Evolutionary conservation across 2,888 invertebrate genomes (phyloP), one percentile per base, ranked within the genome.

Genomic region (Rhopalosiphum nymphaeae): DNA sequence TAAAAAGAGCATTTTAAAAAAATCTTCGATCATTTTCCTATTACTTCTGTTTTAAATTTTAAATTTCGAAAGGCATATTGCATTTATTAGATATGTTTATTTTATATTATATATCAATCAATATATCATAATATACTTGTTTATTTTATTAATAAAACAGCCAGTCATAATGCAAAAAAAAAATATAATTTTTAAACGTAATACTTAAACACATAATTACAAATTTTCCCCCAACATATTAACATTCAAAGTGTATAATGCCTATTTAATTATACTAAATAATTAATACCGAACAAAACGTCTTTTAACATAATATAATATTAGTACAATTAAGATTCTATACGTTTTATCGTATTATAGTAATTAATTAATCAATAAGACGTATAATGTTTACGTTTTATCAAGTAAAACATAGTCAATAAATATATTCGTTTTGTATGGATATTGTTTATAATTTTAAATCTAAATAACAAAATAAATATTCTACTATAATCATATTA

Each of bases 141-240:
- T 53, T 91, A 78, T 67, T 91, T 91, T 53, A 25, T 56, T 42
- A 53, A 88, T 11, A 56, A 25, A 25, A 56, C 3, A 88, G 88
- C 88, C 53, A 88, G 88, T 4, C 29, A 86, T 16, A 86, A 16
- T n/a, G 1, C 13, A 49, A 49, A 86, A 46, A 46, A 46, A 13
- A 84, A 25, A 78, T n/a, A n/a, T 67, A 13, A 67, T 67, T 85
- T 44, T 44, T 0, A 85, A 26, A 44, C 36, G 21, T 36, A 21
- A 67, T 78, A 36, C 9, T 42, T 36, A 78, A 36, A 36, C 36
- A 78, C 9, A 21, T 21, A 0, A 78, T 78, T 36, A 21, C 4
- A 13, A n/a, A 16, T 11, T 4, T 13, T n/a, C 4, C 36, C 4
- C 0, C n/a, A 16, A n/a, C n/a, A n/a, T n/a, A n/a, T n/a, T n/a